phyloP scores from a whole-genome alignment of 2,888 invertebrate genomes.

The Drosophila ochracea region DNA sequence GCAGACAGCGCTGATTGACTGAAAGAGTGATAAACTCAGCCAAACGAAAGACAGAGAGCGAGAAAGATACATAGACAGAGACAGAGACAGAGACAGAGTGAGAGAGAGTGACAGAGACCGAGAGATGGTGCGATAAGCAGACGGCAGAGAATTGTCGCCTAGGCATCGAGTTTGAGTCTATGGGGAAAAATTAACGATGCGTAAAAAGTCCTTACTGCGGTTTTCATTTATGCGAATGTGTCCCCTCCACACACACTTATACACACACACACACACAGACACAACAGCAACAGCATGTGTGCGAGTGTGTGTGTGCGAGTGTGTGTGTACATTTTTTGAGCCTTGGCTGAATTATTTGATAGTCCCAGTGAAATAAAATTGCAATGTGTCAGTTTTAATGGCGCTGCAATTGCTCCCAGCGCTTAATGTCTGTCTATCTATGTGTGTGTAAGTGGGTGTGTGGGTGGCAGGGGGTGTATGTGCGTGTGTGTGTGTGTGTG shows the following conservation, averaged over 20 bases:
- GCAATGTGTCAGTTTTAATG: slow-evolving; percentile 79
- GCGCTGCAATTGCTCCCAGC: slow-evolving; percentile 73
- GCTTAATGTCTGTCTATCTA: slow-evolving; percentile 50
- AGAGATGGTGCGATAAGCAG: slow-evolving; percentile 11
- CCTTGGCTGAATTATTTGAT: slow-evolving; percentile 58
- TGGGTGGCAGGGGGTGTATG: background rate
- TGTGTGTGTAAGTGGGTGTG: slow-evolving; percentile 5
- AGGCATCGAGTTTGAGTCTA: slow-evolving; percentile 55
- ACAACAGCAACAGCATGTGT: background rate
- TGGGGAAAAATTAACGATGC: slow-evolving; percentile 80
- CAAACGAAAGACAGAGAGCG: slow-evolving; percentile 36
- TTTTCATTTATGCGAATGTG: slow-evolving; percentile 48
- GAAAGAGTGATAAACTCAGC: slow-evolving; percentile 65
- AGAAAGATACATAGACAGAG: background rate
- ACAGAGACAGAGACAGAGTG: background rate
- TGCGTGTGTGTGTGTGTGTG: background rate
- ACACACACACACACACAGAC: background rate
- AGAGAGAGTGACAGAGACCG: background rate
- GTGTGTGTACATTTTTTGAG: slow-evolving; percentile 29
- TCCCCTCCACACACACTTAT: background rate
- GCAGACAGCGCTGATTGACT: slow-evolving; percentile 71
- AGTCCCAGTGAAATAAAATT: slow-evolving; percentile 66
- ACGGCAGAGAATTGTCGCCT: slow-evolving; percentile 44
- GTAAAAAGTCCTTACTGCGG: slow-evolving; percentile 71
- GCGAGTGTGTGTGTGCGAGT: background rate